These are phyloP conservation scores for Probaryconus sp. DNA, from an alignment of 1,140 invertebrate species.

Conservation along the genomic window DNA sequence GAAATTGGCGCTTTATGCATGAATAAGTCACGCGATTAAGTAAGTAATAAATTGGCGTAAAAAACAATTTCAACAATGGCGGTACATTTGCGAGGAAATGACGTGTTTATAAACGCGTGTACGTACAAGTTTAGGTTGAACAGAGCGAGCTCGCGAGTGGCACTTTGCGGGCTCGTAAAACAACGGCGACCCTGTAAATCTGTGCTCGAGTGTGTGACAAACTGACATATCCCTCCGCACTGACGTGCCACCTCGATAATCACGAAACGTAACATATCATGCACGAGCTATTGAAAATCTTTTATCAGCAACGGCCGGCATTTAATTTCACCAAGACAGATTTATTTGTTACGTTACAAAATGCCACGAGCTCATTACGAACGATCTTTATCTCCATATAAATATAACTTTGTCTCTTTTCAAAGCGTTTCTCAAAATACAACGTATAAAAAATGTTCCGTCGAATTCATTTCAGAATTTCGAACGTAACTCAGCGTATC, in stretches of 20 bases:
- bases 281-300: constrained; percentile 42
- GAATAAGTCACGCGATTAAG: constrained; percentile 57
- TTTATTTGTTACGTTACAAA: constrained; percentile 10
- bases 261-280: constrained; percentile 32
- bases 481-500: no score
- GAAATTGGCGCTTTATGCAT: constrained; percentile 30
- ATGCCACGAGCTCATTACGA: no score
- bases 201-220: constrained; percentile 72
- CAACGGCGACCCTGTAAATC: constrained; percentile 75
- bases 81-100: constrained; percentile 66
- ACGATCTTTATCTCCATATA: no score
- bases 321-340: constrained; percentile 17
- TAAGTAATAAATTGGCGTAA: constrained; percentile 58
- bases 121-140: constrained; percentile 51
- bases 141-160: constrained; percentile 63
- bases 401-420: no score
- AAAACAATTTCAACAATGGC: constrained; percentile 68
- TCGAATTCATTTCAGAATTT: no score
- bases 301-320: constrained; percentile 26
- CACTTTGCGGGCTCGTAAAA: constrained; percentile 77
- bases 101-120: constrained; percentile 73
- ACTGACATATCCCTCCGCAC: constrained; percentile 69
- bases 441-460: no score
- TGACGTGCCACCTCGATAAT: constrained; percentile 51
- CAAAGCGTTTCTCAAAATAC: no score